phyloP scores from a whole-genome alignment of 2,888 invertebrate species.

The Taphrorychus bicolor region DNA sequence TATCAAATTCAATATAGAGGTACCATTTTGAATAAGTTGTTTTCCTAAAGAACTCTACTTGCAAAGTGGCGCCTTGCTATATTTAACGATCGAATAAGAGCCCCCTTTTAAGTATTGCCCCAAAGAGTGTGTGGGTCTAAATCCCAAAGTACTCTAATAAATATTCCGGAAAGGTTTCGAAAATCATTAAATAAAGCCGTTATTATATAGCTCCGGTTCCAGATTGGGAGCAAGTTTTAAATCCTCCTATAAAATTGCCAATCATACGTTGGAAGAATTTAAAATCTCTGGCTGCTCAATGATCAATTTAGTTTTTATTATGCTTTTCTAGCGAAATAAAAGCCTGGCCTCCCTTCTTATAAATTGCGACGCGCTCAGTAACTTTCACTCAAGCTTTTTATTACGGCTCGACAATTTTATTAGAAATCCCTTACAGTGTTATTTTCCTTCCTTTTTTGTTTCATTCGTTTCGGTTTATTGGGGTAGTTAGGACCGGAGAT shows the following conservation, averaged over 20 bases:
- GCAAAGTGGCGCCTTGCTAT: too few relatives aligned
- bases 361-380: background rate
- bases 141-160: background rate
- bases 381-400: background rate
- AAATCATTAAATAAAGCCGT: background rate
- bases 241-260: too few relatives aligned
- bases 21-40: too few relatives aligned
- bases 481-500: background rate
- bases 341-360: background rate
- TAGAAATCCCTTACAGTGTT: background rate
- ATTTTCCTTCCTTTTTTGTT: background rate
- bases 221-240: too few relatives aligned
- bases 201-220: too few relatives aligned
- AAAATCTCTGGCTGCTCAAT: too few relatives aligned
- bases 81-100: too few relatives aligned
- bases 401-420: background rate
- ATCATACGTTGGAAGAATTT: too few relatives aligned
- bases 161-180: background rate
- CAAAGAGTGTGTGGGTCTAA: background rate
- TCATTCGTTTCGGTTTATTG: background rate
- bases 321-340: background rate
- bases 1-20: too few relatives aligned
- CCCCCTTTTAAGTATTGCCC: too few relatives aligned
- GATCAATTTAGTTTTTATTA: too few relatives aligned
- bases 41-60: too few relatives aligned